A percentile compares a stretch with the other conserved stretches of the same genome.
These are phyloP conservation scores for Lepidurus apus DNA, from an alignment of 1,140 invertebrate genomes.

Conservation along the genomic window DNA sequence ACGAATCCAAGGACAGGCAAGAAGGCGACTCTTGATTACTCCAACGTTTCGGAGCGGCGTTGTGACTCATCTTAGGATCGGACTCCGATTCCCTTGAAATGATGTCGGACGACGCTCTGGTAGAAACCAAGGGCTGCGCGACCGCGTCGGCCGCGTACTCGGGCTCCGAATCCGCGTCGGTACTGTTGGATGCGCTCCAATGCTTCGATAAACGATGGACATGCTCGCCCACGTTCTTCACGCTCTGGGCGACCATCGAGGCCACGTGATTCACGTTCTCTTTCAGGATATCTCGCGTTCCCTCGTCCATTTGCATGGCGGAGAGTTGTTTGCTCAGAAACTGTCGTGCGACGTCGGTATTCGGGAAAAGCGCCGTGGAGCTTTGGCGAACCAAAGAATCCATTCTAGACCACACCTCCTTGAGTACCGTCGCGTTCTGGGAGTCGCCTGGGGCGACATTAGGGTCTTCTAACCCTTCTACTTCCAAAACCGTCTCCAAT, in stretches of 20 bases:
- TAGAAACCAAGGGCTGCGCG: slow-evolving; percentile 22
- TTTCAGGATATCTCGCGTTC: slow-evolving; percentile 38
- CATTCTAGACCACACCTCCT: slow-evolving; percentile 25
- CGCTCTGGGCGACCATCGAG: slow-evolving; percentile 65
- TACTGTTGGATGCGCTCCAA: slow-evolving; percentile 65
- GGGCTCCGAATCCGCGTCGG: slow-evolving; percentile 45
- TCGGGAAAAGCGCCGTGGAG: slow-evolving; percentile 51
- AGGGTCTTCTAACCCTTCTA: neutral
- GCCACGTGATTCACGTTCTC: slow-evolving; percentile 55
- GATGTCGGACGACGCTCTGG: slow-evolving; percentile 24
- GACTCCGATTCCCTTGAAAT: neutral
- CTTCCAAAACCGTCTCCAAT: neutral
- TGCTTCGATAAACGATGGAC: slow-evolving; percentile 64
- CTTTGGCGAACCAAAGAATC: slow-evolving; percentile 34
- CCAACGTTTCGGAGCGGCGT: neutral
- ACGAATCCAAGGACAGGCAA: neutral
- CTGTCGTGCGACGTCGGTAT: slow-evolving; percentile 63
- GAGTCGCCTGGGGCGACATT: slow-evolving; percentile 12
- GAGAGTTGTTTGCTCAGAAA: slow-evolving; percentile 65
- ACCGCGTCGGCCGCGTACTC: slow-evolving; percentile 36
- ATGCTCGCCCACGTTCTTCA: slow-evolving; percentile 66
- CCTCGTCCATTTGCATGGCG: slow-evolving; percentile 53
- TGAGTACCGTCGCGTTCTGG: neutral
- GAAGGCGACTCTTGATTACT: slow-evolving; percentile 23
- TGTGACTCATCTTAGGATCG: neutral